A percentile compares a stretch with the other conserved stretches of the same genome.
Conservation (phyloP, 2,888 invertebrate species). For the Beris chalybata region DNA sequence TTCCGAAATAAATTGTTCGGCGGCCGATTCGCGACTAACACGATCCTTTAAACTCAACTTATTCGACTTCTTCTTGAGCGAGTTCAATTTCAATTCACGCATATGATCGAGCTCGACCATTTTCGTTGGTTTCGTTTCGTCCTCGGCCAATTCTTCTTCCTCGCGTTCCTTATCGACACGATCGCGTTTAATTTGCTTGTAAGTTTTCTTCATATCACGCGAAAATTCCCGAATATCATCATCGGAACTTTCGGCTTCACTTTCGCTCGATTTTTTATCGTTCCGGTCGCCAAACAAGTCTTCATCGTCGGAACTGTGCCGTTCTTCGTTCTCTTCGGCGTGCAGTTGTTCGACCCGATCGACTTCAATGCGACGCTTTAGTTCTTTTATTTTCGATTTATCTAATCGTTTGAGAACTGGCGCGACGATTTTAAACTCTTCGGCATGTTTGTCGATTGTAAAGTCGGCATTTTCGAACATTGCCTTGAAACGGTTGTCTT, state of each 20-base stretch:
- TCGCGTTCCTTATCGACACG: conserved; percentile 49
- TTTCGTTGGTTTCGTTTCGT: conserved; percentile 56
- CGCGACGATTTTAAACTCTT: conserved; percentile 85
- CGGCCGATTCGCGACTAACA: conserved; percentile 63
- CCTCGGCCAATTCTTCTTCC: conserved; percentile 42
- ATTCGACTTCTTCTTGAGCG: conserved; percentile 43
- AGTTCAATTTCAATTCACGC: conserved; percentile 63
- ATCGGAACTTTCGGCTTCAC: conserved; percentile 61
- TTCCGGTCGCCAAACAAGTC: conserved; percentile 52
- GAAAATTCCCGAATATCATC: conserved; percentile 81
- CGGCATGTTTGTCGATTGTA: conserved; percentile 83
- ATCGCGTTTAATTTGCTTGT: conserved; percentile 57
- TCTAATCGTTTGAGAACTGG: conserved; percentile 84
- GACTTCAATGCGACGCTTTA: conserved; percentile 60
- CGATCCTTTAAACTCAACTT: conserved; percentile 68
- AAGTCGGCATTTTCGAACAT: conserved; percentile 92
- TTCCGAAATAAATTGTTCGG: conserved; percentile 41
- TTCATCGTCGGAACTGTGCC: conserved; percentile 54
- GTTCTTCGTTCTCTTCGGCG: conserved; percentile 49
- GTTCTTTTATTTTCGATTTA: conserved; percentile 66
- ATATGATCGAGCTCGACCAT: conserved; percentile 66
- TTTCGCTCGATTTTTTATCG: conserved; percentile 48
- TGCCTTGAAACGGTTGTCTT: conserved; percentile 86
- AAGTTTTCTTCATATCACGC: conserved; percentile 75
- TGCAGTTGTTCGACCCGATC: conserved; percentile 60